These are phyloP conservation scores for Agrilus mali DNA, from an alignment of 2,888 invertebrate genomes.

Conservation along the genomic window DNA sequence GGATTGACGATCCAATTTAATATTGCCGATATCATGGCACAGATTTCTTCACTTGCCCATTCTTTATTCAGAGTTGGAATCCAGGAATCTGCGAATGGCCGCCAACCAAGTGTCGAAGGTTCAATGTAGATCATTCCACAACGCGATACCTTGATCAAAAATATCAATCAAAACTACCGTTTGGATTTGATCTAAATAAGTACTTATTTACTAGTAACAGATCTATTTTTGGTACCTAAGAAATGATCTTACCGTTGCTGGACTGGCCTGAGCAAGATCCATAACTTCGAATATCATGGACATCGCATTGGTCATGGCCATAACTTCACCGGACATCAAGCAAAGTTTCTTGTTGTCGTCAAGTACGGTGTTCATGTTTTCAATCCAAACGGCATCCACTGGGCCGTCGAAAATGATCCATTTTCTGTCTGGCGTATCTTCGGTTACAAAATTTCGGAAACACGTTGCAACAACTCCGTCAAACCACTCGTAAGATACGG, in stretches of 20 bases:
- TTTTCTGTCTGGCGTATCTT: slow-evolving; percentile 63
- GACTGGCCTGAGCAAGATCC: slow-evolving; percentile 74
- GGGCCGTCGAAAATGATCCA: slow-evolving; percentile 92
- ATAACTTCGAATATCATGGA: slow-evolving; percentile 82
- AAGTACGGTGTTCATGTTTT: slow-evolving; percentile 80
- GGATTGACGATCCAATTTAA: slow-evolving; percentile 75
- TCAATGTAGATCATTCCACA: slow-evolving; percentile 91
- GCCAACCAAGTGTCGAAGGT: slow-evolving; percentile 70
- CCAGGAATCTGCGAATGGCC: slow-evolving; percentile 73
- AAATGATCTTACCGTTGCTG: slow-evolving; percentile 65
- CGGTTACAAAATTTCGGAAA: slow-evolving; percentile 64
- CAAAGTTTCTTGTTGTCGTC: slow-evolving; percentile 84
- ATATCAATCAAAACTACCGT: not conserved
- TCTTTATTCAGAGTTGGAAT: slow-evolving; percentile 47
- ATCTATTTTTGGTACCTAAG: not conserved
- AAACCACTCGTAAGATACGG: slow-evolving; percentile 77
- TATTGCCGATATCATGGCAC: slow-evolving; percentile 45
- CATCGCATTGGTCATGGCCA: slow-evolving; percentile 69
- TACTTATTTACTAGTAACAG: no score
- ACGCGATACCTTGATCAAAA: slow-evolving; percentile 42
- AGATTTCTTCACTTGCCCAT: slow-evolving; percentile 56
- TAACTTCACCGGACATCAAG: slow-evolving; percentile 76
- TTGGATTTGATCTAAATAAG: no score
- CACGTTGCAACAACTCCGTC: slow-evolving; percentile 76
- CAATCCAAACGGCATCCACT: slow-evolving; percentile 83